Evolutionary conservation across 2,113 vertebrate species (phyloP).

Genomic region (Oceanodroma tethys): DNA sequence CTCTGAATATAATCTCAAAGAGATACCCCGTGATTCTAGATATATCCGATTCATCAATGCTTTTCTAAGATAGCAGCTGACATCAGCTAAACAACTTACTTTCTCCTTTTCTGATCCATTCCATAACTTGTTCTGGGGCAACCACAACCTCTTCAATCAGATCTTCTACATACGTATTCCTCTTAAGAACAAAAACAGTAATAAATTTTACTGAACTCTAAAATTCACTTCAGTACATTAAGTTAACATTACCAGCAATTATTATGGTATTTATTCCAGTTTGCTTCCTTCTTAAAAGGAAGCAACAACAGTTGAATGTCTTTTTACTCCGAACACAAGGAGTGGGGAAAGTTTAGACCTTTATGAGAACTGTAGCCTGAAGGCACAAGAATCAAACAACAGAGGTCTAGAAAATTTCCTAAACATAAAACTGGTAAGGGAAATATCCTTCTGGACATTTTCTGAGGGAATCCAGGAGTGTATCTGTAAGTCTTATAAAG

Average conservation of each 20-base stretch:
- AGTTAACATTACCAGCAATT: background rate
- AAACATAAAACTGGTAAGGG: background rate
- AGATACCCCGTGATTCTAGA: background rate
- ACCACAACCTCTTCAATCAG: constrained; percentile 91
- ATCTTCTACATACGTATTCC: constrained; percentile 90
- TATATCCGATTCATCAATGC: background rate
- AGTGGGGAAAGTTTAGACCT: background rate
- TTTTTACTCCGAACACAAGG: background rate
- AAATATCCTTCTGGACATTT: background rate
- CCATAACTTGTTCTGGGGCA: constrained; percentile 82
- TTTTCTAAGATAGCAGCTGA: background rate
- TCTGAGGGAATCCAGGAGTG: background rate
- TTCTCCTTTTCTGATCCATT: constrained; percentile 93
- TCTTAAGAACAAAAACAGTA: constrained; percentile 66
- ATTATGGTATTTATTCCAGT: background rate
- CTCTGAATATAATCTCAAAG: background rate
- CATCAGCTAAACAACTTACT: constrained; percentile 74
- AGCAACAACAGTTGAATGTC: background rate
- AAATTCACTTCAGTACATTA: background rate
- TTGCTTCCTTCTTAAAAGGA: background rate
- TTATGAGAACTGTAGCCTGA: background rate
- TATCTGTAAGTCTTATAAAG: background rate
- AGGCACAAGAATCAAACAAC: background rate
- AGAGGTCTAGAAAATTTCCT: background rate
- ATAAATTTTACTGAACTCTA: background rate